These are phyloP conservation scores for Psittacula echo DNA, from an alignment of 2,797 vertebrate species.

Conservation along the genomic window DNA sequence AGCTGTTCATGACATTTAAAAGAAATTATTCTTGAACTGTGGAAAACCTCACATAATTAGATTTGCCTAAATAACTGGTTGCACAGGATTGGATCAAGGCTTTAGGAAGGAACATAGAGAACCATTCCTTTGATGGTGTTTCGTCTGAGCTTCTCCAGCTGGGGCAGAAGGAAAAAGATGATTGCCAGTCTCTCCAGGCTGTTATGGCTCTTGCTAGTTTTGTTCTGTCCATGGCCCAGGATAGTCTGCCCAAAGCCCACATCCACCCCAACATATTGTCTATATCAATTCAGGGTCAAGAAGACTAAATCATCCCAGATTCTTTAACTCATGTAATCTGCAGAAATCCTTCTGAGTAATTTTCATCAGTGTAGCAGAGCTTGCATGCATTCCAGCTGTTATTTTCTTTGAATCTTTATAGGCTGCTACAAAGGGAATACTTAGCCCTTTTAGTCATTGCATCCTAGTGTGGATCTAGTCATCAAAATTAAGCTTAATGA, in stretches of 20 bases:
- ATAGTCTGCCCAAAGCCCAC: background rate
- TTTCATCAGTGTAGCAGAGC: background rate
- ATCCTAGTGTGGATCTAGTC: background rate
- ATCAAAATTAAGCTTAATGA: background rate
- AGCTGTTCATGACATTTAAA: background rate
- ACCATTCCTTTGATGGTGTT: background rate
- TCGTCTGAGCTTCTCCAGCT: background rate
- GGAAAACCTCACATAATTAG: background rate
- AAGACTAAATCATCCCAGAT: background rate
- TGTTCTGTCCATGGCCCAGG: background rate
- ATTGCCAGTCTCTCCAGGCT: background rate
- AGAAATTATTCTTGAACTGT: background rate
- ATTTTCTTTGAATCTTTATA: background rate
- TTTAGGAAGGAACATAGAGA: background rate
- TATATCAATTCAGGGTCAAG: background rate
- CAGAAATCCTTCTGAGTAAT: conserved; percentile 24
- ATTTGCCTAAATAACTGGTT: background rate
- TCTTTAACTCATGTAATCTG: background rate
- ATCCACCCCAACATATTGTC: background rate
- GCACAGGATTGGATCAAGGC: background rate
- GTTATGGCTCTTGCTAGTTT: background rate
- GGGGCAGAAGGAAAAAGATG: background rate
- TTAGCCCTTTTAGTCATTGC: background rate
- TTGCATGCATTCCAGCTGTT: background rate
- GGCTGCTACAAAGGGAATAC: background rate